A percentile compares a stretch with the other conserved stretches of the same genome.
Evolutionary conservation across 2,797 vertebrate genomes (phyloP).

Genomic region (Pseudopleuronectes americanus): DNA sequence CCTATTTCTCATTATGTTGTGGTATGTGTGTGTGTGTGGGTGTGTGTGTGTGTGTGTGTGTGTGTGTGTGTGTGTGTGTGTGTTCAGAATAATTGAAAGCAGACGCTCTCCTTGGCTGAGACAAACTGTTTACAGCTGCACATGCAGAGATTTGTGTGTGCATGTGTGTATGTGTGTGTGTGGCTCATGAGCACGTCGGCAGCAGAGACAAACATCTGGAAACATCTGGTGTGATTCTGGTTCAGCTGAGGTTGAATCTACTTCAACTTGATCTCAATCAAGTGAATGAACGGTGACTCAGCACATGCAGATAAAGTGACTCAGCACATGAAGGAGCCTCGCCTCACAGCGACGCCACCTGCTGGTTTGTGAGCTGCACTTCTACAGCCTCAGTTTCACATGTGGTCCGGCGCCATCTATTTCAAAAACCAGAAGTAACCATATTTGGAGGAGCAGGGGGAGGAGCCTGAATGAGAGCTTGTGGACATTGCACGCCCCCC

Average conservation of each 20-base stretch:
- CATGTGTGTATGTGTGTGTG: no score
- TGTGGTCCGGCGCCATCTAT: no score
- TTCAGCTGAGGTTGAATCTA: neutral
- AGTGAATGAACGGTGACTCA: neutral
- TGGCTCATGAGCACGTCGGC: conserved; percentile 25
- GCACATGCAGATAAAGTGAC: no score
- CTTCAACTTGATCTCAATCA: neutral
- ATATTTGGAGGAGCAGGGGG: no score
- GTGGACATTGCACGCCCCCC: no score
- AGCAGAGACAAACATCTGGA: conserved; percentile 17
- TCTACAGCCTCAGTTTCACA: no score
- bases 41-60: neutral
- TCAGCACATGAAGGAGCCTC: no score
- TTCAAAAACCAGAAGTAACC: no score
- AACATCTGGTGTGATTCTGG: conserved; percentile 5
- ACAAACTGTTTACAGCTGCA: conserved; percentile 2
- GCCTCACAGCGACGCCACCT: no score
- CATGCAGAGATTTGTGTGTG: neutral
- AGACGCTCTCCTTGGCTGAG: conserved; percentile 3
- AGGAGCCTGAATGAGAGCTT: no score
- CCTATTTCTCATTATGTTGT: neutral
- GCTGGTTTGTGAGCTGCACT: no score
- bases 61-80: neutral
- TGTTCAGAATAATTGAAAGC: conserved; percentile 22
- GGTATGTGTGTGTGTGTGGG: neutral